phyloP scores from a whole-genome alignment of 2,888 invertebrate species.

The Clivina fossor region DNA sequence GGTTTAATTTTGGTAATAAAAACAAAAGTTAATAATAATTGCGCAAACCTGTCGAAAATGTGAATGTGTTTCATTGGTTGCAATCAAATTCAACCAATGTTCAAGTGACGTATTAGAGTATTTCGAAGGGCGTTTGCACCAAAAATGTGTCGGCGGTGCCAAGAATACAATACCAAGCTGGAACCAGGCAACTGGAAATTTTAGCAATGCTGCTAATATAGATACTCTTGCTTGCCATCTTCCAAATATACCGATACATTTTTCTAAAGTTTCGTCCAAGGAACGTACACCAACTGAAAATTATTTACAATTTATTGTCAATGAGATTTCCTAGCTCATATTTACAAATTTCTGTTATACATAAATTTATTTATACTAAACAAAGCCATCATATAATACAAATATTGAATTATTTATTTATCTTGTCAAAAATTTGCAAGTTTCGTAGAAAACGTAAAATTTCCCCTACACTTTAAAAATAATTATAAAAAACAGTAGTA shows the following conservation, averaged over 20 bases:
- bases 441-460: too few species aligned
- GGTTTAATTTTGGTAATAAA: not conserved
- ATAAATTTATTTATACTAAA: too few species aligned
- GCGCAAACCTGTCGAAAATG: conserved; percentile 6
- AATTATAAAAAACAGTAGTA: too few species aligned
- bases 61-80: conserved; percentile 30
- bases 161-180: conserved; percentile 60
- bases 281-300: conserved; percentile 9
- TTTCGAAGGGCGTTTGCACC: conserved; percentile 57
- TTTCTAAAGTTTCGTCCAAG: conserved; percentile 11
- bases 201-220: conserved; percentile 58
- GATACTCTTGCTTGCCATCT: conserved; percentile 61
- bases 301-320: not conserved
- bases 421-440: too few species aligned
- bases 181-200: conserved; percentile 61
- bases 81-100: conserved; percentile 54
- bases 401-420: too few species aligned
- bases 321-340: too few species aligned
- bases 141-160: conserved; percentile 57
- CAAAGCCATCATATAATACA: too few species aligned
- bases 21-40: too few species aligned
- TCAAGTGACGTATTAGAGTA: conserved; percentile 45
- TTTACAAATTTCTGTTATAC: too few species aligned
- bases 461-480: too few species aligned
- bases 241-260: conserved; percentile 59